These are phyloP conservation scores for Lepidurus apus DNA, from an alignment of 1,140 invertebrate species.

Conservation along the genomic window DNA sequence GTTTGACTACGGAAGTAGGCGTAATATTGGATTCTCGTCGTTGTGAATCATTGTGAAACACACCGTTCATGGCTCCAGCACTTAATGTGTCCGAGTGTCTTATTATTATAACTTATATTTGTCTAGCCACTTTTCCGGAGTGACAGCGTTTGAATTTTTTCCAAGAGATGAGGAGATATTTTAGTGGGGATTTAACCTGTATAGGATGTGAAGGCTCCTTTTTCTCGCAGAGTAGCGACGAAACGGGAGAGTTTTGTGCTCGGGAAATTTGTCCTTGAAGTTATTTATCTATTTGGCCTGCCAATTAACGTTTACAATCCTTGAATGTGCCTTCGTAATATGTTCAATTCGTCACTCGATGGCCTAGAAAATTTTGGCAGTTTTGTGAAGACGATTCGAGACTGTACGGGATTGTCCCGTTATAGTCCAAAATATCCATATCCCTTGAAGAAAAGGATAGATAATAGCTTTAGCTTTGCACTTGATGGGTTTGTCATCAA, in stretches of 20 bases:
- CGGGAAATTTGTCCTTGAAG: neutral
- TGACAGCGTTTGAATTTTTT: neutral
- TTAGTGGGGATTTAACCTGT: neutral
- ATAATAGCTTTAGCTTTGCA: neutral
- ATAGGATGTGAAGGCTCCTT: neutral
- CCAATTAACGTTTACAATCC: neutral
- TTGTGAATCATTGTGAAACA: constrained; percentile 7
- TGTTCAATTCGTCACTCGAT: neutral
- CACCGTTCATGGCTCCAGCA: neutral
- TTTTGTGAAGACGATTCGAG: neutral
- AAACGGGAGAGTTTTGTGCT: neutral
- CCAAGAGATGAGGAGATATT: neutral
- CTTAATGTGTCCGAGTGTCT: constrained; percentile 9
- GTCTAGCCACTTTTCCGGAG: neutral
- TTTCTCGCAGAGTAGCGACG: neutral
- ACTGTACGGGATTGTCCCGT: neutral
- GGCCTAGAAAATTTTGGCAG: neutral
- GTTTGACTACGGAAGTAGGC: neutral
- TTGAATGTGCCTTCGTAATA: constrained; percentile 6
- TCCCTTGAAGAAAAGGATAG: neutral
- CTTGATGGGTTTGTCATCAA: neutral
- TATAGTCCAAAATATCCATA: neutral
- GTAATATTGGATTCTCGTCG: neutral
- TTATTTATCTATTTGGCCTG: neutral
- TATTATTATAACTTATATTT: neutral